Base-by-base conservation (phyloP, 2,113 vertebrate genomes). In the Clarias magur region DNA sequence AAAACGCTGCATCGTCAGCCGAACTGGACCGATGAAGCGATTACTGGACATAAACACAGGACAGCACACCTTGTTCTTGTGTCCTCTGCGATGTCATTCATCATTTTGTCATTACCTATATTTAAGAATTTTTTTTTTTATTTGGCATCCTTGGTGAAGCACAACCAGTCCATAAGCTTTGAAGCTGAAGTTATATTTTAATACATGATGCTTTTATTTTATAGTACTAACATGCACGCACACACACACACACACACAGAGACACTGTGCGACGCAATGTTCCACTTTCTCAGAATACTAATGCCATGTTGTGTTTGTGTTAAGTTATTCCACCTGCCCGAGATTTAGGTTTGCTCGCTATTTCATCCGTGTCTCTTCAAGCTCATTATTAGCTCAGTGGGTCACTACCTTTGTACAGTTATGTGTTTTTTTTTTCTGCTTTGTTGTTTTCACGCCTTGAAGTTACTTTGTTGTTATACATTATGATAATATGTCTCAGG, bases 301-400 rank as follows among this genome's bases (percentile, higher is more conserved):
- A 79, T 56, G 53, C 13, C 15, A 56, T 57, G 53, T 19, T 79
- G 75, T 56, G 75, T 27, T 56, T 56, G 53, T 78, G 48, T 27
- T 78, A 10, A 17, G 53, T 79, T 16, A 56, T 57, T 10, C 53
- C 13, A 56, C 75, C 75, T 79, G 17, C 25, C 75, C 53, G 0
- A 79, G n/a, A 8, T 79, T 79, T 19, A 57, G 17, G 53, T 56
- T 56, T 53, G 4, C 53, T 56, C n/a, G 53, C 75, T n/a, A 3
- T 78, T 78, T 56, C 25, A 78, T 27, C 75, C 3, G 53, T 17
- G 25, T 9, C 53, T 79, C 75, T 17, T n/a, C 17, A 53, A 79
- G 75, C 53, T 56, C 25, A 9, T 79, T 79, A 79, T 79, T 54
- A n/a, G 25, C 53, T 57, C 75, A 79, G 75, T 78, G 53, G 53